Percentiles rank a stretch among this genome's conserved stretches.
Evolutionary conservation across 2,888 invertebrate genomes (phyloP).

Genomic region (Chrysolina oricalcia): DNA sequence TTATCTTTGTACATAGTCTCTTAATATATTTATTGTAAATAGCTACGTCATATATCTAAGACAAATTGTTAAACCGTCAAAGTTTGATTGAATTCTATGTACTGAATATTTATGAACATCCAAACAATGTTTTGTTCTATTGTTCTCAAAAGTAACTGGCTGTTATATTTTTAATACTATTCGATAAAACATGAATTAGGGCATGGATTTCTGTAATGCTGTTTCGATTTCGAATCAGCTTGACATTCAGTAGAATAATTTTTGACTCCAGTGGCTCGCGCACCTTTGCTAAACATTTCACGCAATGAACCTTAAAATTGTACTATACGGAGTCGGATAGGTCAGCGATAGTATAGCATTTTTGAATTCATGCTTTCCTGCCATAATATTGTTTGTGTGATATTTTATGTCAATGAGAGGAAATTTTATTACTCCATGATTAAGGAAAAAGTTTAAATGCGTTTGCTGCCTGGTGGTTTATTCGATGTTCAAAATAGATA

Average conservation of each 20-base stretch:
- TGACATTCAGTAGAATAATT: background rate
- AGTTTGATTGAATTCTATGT: constrained; percentile 6
- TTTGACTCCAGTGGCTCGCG: background rate
- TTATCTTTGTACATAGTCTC: constrained; percentile 10
- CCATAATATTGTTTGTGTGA: too few species aligned
- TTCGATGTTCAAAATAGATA: too few species aligned
- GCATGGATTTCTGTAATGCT: background rate
- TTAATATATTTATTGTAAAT: constrained; percentile 16
- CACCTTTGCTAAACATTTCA: too few species aligned
- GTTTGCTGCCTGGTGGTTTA: too few species aligned
- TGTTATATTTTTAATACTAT: constrained; percentile 17
- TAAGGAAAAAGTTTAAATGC: too few species aligned
- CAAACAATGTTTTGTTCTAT: constrained; percentile 3
- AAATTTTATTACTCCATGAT: too few species aligned
- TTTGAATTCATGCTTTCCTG: too few species aligned
- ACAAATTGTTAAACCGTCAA: background rate
- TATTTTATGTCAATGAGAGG: too few species aligned
- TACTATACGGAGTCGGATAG: too few species aligned
- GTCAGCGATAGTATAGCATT: too few species aligned
- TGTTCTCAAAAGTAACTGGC: background rate
- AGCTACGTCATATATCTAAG: constrained; percentile 4
- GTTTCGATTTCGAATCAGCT: background rate
- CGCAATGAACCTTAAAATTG: too few species aligned
- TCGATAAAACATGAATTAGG: background rate
- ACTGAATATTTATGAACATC: constrained; percentile 3